Conservation (phyloP, 1,140 invertebrate species). For the Chlorops oryzae region DNA sequence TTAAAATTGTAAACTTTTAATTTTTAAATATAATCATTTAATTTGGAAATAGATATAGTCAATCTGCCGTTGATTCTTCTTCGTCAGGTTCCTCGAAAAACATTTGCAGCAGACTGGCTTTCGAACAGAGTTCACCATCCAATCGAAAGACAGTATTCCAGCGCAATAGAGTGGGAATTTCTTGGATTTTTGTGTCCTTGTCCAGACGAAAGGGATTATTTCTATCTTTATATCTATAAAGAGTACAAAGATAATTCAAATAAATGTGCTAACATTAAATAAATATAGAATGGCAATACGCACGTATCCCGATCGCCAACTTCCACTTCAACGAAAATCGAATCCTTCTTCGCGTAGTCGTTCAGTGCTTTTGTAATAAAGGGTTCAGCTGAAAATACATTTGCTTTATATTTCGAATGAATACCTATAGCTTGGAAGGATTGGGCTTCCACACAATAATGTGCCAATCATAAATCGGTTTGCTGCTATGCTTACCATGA, state of each 20-base stretch:
- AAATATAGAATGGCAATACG: no score
- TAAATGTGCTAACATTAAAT: no score
- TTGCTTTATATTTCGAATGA: no score
- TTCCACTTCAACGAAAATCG: conserved; percentile 56
- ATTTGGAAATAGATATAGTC: no score
- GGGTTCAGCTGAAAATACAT: conserved; percentile 47
- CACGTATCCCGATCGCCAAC: conserved; percentile 54
- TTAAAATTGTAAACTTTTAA: no score
- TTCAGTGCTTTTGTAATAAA: conserved; percentile 54
- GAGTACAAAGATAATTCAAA: no score
- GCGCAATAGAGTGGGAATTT: conserved; percentile 61
- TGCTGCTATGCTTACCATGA: conserved; percentile 23
- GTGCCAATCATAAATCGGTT: no score
- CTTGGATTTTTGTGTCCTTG: conserved; percentile 54
- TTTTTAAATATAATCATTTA: no score
- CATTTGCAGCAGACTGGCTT: conserved; percentile 59
- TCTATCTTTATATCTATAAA: conserved; percentile 48
- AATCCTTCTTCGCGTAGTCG: conserved; percentile 46
- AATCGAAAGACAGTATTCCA: conserved; percentile 63
- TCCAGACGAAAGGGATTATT: conserved; percentile 64
- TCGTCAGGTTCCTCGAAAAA: conserved; percentile 58
- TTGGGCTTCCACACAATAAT: no score
- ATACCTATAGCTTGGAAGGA: background rate
- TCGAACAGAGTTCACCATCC: conserved; percentile 60
- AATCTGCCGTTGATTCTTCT: no score